Conservation (phyloP, 2,113 vertebrate genomes). For the Microcebus jonahi region DNA sequence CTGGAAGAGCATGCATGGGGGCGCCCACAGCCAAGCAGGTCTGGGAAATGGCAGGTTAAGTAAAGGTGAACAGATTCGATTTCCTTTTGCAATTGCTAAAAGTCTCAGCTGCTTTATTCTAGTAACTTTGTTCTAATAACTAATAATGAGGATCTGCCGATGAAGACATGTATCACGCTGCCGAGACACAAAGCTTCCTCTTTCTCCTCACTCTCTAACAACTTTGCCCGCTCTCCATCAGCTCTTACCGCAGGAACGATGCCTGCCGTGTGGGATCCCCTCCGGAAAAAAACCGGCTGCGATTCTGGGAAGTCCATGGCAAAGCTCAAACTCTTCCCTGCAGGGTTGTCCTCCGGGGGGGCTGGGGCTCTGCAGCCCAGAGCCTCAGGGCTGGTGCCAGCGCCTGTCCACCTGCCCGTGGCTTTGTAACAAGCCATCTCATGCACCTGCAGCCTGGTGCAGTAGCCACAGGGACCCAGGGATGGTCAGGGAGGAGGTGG, state of each 20-base stretch:
- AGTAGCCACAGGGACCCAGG: fast-evolving
- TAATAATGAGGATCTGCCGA: neutral
- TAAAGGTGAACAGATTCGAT: neutral
- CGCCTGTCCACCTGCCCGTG: fast-evolving
- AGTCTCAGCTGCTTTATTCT: neutral
- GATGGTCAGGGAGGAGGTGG: too few relatives aligned
- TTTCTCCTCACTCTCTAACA: neutral
- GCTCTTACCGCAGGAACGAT: neutral
- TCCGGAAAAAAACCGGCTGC: neutral
- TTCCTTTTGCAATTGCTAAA: fast-evolving
- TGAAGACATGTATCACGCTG: fast-evolving
- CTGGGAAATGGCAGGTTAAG: neutral
- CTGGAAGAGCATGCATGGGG: fast-evolving
- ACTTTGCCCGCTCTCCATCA: fast-evolving
- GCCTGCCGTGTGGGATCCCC: neutral
- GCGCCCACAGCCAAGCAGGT: too few relatives aligned
- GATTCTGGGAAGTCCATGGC: neutral
- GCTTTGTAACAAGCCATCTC: too few relatives aligned
- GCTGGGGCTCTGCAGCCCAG: fast-evolving
- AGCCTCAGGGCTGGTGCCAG: fast-evolving
- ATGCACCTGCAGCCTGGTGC: fast-evolving
- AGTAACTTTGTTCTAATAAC: neutral
- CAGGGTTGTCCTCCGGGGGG: fast-evolving
- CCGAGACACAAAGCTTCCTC: fast-evolving
- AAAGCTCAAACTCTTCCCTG: fast-evolving